Base-by-base conservation (phyloP, 1,140 invertebrate genomes). In the Heliconius nattereri region DNA sequence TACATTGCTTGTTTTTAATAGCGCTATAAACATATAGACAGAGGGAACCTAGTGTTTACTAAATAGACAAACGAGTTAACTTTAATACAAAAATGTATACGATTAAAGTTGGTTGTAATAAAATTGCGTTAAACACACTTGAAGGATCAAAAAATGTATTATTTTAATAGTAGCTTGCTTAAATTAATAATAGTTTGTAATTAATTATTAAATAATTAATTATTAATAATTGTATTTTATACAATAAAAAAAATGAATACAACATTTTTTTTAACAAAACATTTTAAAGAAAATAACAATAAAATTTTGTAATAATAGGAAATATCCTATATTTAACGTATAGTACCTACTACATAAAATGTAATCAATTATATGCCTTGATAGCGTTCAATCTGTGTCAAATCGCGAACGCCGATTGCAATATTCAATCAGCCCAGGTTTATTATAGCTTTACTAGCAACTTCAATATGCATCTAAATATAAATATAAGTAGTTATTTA, bases 321-420 rank as follows among this genome's bases (percentile, higher is more conserved):
- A n/a, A 60, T 26, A 13, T 9, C 1, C 57, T 57, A 57, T 1
- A 11, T 60, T 60, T 2, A 23, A 20, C 19, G 20, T 60, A n/a
- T 57, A 8, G 54, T n/a, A n/a, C n/a, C n/a, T n/a, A n/a, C n/a
- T 29, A 66, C 57, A 2, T 26, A 26, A 23, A 60, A 66, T 29
- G 60, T 7, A 66, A 66, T 66, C 60, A 66, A 66, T 66, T 26
- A 66, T 2, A 66, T 16, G 60, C 60, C 1, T 66, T 66, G 60
- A 66, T 66, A 66, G 29, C 60, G 60, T 29, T 66, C 60, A 66
- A 66, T 66, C 60, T 66, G 60, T 66, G 60, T 66, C 60, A 29
- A 66, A 66, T 66, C 26, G 26, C 29, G 23, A 66, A 66, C 26
- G 60, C 60, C n/a, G 29, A 66, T 66, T 66, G 60, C 60, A 66